Evolutionary conservation across 2,113 vertebrate species (phyloP).

Genomic region (Labeo rohita): DNA sequence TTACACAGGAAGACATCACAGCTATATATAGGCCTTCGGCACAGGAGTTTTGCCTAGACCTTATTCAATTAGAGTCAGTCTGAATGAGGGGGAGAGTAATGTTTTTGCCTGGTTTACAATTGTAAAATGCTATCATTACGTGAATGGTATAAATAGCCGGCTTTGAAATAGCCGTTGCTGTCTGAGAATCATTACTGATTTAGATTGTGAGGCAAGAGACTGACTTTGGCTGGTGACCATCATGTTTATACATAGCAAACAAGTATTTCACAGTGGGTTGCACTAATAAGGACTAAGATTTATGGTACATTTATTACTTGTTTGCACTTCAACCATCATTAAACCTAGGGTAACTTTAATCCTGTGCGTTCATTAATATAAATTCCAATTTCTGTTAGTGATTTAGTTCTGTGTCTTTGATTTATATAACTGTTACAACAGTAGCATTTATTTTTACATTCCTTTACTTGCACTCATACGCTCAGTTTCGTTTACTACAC

Average conservation of each 20-base stretch:
- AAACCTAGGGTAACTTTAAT: background rate
- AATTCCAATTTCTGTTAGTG: background rate
- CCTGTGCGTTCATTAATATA: background rate
- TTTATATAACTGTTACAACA: too few relatives aligned
- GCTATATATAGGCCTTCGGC: constrained; percentile 71
- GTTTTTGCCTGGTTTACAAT: constrained; percentile 36
- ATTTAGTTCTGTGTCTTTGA: background rate
- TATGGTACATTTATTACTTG: background rate
- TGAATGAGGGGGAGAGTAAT: constrained; percentile 44
- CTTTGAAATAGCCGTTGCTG: constrained; percentile 36
- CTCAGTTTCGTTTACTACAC: too few relatives aligned
- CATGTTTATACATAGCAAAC: constrained; percentile 6
- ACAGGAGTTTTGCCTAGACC: constrained; percentile 41
- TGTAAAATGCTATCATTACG: constrained; percentile 18
- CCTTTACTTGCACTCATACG: background rate
- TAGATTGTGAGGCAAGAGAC: background rate
- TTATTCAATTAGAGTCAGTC: constrained; percentile 48
- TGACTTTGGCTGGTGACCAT: background rate
- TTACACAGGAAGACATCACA: constrained; percentile 81
- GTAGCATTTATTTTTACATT: background rate
- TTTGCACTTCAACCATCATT: background rate
- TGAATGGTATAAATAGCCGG: constrained; percentile 23
- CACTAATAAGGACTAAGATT: background rate
- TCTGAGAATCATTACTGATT: constrained; percentile 23
- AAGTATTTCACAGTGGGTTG: background rate